These are phyloP conservation scores for Dermatophagoides farinae DNA, from an alignment of 1,140 invertebrate species.

Conservation along the genomic window DNA sequence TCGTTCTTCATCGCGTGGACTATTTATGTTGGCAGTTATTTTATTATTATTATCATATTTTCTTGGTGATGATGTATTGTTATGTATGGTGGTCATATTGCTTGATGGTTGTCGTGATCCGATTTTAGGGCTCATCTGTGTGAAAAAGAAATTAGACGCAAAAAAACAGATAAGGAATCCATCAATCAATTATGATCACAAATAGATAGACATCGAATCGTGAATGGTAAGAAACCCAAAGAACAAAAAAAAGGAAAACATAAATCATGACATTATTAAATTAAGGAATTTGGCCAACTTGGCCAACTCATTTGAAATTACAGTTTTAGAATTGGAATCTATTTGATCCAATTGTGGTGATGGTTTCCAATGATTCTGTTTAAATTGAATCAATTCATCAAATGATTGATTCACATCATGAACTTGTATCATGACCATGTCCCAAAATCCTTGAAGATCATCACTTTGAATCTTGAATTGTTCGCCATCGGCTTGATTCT, in stretches of 20 bases:
- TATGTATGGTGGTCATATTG: no score
- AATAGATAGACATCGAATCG: background rate
- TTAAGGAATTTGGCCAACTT: background rate
- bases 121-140: background rate
- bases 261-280: background rate
- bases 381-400: slow-evolving; percentile 45
- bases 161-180: background rate
- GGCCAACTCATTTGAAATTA: background rate
- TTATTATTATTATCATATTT: background rate
- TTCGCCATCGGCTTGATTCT: slow-evolving; percentile 47
- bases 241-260: background rate
- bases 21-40: background rate
- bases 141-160: background rate
- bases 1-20: slow-evolving; percentile 1
- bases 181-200: no score
- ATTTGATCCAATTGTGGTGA: background rate
- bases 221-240: background rate
- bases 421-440: slow-evolving; percentile 80
- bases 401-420: slow-evolving; percentile 56
- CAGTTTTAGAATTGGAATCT: background rate
- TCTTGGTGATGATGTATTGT: background rate
- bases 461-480: slow-evolving; percentile 64
- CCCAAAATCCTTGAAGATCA: slow-evolving; percentile 87
- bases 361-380: slow-evolving; percentile 44
- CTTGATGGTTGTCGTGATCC: background rate